phyloP scores from a whole-genome alignment of 1,140 invertebrate species.

The Drosophila elegans region DNA sequence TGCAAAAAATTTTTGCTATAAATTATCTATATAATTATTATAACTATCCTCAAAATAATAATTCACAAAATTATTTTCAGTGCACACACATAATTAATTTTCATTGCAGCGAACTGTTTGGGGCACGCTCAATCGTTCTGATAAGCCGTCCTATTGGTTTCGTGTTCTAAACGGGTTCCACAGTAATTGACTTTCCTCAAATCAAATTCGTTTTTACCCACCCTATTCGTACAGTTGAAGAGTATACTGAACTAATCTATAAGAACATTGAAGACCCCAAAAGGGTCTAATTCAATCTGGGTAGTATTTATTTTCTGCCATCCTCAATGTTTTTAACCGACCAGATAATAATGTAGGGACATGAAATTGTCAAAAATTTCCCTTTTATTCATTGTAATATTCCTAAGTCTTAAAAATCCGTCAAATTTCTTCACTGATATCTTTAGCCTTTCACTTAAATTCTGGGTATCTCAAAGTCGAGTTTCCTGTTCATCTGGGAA shows the following conservation, averaged over 20 bases:
- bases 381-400: too few species aligned
- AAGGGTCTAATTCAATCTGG: too few species aligned
- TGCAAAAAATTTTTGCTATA: too few species aligned
- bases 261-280: not conserved
- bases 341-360: too few species aligned
- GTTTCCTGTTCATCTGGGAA: constrained; percentile 30
- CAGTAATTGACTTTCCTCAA: constrained; percentile 65
- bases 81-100: constrained; percentile 63
- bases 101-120: constrained; percentile 62
- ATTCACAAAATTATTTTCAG: not conserved
- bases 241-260: not conserved
- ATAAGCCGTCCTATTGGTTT: constrained; percentile 48
- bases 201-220: constrained; percentile 53
- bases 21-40: too few species aligned
- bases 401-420: too few species aligned
- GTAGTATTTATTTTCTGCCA: too few species aligned
- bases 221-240: not conserved
- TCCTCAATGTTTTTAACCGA: too few species aligned
- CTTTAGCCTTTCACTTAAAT: not conserved
- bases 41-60: too few species aligned
- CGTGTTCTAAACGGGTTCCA: constrained; percentile 21
- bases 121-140: constrained; percentile 46
- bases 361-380: too few species aligned
- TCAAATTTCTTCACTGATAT: too few species aligned
- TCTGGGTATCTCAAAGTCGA: constrained; percentile 4